Evolutionary conservation across 2,888 invertebrate genomes (phyloP), one percentile per base, ranked within the genome.

Genomic region (Smittia aterrima): DNA sequence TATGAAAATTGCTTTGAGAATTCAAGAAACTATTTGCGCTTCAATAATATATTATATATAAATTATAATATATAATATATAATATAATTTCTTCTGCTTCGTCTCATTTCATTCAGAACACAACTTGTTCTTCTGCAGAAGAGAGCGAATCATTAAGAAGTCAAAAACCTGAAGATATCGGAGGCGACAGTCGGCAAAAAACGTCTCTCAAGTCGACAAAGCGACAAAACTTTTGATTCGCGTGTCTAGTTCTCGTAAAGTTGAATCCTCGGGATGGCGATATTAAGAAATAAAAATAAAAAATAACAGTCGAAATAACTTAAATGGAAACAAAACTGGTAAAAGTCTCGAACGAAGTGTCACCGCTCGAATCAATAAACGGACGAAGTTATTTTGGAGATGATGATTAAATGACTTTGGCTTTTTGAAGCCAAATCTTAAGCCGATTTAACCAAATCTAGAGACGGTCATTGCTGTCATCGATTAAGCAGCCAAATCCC

Each of bases 221-320:
- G 58, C 18, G 22, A 58, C 18, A 58, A 4, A 18, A 47, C n/a
- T 64, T 64, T 25, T 24, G 24, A 64, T 67, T 67, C 67, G 67
- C 67, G 67, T 67, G 67, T 67, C 67, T 22, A 67, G 40, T 41
- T 47, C 41, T 47, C 67, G 67, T 67, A 22, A 40, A 20, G 22
- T 20, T 7, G 40, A 18, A n/a, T n/a, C n/a, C n/a, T n/a, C 20
- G 47, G 1, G 7, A 41, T 67, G 27, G 27, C 40, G 24, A 67
- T 67, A 67, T 67, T 67, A 67, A 67, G 67, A 67, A 67, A 67
- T 67, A 67, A 67, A 67, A 67, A 67, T 67, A 67, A 67, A 67
- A 67, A 41, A 16, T 67, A 67, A 67, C 22, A 38, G 13, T 22
- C 40, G 24, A 22, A 40, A 67, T 67, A 67, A 47, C 22, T 67